Conservation (phyloP, 2,797 vertebrate genomes). For the Stomatorhinus walkeri region DNA sequence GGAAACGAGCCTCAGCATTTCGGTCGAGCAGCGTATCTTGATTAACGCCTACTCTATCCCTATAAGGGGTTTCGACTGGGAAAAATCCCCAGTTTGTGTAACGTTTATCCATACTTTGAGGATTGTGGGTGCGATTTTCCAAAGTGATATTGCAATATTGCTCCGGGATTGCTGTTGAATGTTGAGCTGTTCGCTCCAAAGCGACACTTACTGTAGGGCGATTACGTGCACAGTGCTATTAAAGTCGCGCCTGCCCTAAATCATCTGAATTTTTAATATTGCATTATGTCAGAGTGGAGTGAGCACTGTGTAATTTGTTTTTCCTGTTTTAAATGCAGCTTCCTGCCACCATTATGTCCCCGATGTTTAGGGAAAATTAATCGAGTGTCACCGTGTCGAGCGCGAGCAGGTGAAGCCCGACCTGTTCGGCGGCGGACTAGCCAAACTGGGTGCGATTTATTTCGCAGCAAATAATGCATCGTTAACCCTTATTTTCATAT, state of each 20-base stretch:
- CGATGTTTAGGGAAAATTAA: not conserved
- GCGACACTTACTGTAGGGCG: not conserved
- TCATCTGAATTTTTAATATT: not conserved
- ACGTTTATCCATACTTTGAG: not conserved
- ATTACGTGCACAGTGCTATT: not conserved
- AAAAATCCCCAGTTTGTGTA: not conserved
- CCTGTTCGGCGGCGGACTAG: not conserved
- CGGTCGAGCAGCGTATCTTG: not conserved
- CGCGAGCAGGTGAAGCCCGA: conserved; percentile 1
- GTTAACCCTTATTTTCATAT: not conserved
- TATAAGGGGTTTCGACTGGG: not conserved
- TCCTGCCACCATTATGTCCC: conserved; percentile 4
- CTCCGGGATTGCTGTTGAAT: not conserved
- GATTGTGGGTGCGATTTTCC: not conserved
- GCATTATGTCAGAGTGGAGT: not conserved
- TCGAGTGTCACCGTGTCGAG: not conserved
- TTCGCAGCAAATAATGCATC: not conserved
- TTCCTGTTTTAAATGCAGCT: not conserved
- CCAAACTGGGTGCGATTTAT: not conserved
- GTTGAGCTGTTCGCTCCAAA: not conserved
- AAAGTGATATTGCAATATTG: not conserved
- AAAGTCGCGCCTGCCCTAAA: not conserved
- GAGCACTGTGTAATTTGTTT: not conserved
- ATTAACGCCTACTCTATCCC: not conserved
- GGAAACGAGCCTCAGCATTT: not conserved